Evolutionary conservation across 1,140 invertebrate genomes (phyloP).

Genomic region (Lerema accius): DNA sequence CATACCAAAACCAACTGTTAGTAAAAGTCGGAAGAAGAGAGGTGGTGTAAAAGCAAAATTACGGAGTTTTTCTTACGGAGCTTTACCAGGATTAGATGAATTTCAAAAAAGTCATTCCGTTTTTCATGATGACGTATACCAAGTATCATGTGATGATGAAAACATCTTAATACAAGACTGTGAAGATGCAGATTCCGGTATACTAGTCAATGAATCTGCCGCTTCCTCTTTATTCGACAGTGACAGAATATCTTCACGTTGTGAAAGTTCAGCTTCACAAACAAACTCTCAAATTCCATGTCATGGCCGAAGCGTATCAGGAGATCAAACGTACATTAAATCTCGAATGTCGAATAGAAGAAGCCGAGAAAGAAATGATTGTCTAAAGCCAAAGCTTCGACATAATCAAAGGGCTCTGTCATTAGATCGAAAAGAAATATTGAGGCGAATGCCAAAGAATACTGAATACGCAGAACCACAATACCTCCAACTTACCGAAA

Average conservation of each 20-base stretch:
- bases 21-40: slow-evolving; percentile 69
- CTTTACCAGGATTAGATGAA: slow-evolving; percentile 88
- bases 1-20: slow-evolving; percentile 66
- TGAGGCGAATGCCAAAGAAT: slow-evolving; percentile 77
- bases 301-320: slow-evolving; percentile 76
- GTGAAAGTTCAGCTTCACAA: slow-evolving; percentile 83
- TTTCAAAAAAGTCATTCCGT: slow-evolving; percentile 86
- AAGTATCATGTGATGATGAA: slow-evolving; percentile 84
- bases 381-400: slow-evolving; percentile 61
- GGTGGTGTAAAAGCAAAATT: slow-evolving; percentile 84
- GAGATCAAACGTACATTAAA: slow-evolving; percentile 75
- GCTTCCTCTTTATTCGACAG: slow-evolving; percentile 87
- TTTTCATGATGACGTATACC: slow-evolving; percentile 82
- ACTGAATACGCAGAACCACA: slow-evolving; percentile 69
- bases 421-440: slow-evolving; percentile 81
- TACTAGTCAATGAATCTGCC: slow-evolving; percentile 88
- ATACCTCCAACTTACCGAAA: slow-evolving; percentile 74
- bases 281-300: slow-evolving; percentile 64
- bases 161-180: slow-evolving; percentile 83
- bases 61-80: slow-evolving; percentile 90
- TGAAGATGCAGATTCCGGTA: slow-evolving; percentile 90
- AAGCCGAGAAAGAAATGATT: slow-evolving; percentile 66
- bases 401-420: slow-evolving; percentile 80
- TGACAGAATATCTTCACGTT: slow-evolving; percentile 82
- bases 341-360: slow-evolving; percentile 63